These are phyloP conservation scores for Rhogogaster chlorosoma DNA, from an alignment of 2,888 invertebrate species.

Conservation along the genomic window DNA sequence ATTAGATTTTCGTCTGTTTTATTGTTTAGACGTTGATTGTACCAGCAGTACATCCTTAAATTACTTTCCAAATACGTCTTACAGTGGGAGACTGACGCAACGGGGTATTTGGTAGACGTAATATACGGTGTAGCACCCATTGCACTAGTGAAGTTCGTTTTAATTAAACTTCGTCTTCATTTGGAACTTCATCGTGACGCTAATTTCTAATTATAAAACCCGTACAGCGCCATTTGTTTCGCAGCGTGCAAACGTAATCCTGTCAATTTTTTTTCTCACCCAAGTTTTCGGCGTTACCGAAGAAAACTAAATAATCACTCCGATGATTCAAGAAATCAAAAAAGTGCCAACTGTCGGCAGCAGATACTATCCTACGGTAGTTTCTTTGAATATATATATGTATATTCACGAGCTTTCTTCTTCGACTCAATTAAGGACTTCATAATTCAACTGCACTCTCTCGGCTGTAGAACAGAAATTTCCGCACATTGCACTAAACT, in stretches of 20 bases:
- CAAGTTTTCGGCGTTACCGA: not conserved
- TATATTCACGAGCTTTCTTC: not conserved
- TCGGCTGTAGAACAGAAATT: not conserved
- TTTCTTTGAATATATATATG: not conserved
- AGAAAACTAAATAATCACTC: not conserved
- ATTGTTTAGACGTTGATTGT: no score
- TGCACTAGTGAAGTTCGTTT: not conserved
- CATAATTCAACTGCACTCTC: not conserved
- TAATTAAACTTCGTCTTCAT: conserved; percentile 47
- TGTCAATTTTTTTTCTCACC: not conserved
- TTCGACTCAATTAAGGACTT: not conserved
- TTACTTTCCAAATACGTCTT: not conserved
- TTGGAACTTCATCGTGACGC: conserved; percentile 10
- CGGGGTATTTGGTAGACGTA: not conserved
- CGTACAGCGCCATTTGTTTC: not conserved
- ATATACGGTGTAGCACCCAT: not conserved
- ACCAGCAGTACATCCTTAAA: not conserved
- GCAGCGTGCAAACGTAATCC: not conserved
- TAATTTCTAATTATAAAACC: conserved; percentile 30
- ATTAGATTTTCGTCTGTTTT: no score
- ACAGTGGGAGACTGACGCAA: conserved; percentile 4
- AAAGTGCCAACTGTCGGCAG: not conserved
- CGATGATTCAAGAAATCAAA: not conserved
- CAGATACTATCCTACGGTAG: not conserved
- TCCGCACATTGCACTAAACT: not conserved